Percentiles rank a stretch among this genome's conserved stretches.
Evolutionary conservation across 2,797 vertebrate genomes (phyloP).

Genomic region (Epinephelus awoara): DNA sequence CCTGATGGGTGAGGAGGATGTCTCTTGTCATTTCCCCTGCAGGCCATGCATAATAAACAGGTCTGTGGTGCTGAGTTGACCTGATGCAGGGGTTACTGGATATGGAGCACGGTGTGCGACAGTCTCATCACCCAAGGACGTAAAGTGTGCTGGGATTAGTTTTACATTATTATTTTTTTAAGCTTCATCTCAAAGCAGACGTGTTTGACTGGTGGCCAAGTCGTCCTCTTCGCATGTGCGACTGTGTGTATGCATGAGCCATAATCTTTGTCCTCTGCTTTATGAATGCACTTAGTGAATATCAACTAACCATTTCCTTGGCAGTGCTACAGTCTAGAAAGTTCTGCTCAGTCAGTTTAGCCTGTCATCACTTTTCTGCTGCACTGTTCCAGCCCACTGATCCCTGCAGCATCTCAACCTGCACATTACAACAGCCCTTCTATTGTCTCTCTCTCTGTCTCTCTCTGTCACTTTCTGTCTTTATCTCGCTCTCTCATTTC

Average conservation of each 20-base stretch:
- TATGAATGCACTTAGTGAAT: constrained; percentile 39
- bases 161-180: constrained; percentile 43
- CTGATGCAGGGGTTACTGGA: constrained; percentile 67
- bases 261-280: constrained; percentile 19
- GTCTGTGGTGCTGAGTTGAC: constrained; percentile 74
- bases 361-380: constrained; percentile 69
- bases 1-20: constrained; percentile 66
- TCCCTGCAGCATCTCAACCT: constrained; percentile 59
- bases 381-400: constrained; percentile 58
- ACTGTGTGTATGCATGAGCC: background rate
- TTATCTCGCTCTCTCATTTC: constrained; percentile 40
- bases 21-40: constrained; percentile 73
- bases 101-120: constrained; percentile 34
- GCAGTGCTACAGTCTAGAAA: constrained; percentile 55
- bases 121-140: constrained; percentile 31
- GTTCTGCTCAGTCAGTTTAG: constrained; percentile 63
- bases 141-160: constrained; percentile 25
- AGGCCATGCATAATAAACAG: constrained; percentile 80
- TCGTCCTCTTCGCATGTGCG: constrained; percentile 1
- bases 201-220: background rate
- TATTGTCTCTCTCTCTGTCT: constrained; percentile 12
- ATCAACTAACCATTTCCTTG: constrained; percentile 55
- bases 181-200: constrained; percentile 21
- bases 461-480: constrained; percentile 41
- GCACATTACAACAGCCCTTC: constrained; percentile 29